Base-by-base conservation (phyloP, 23 tunicate genomes). In the Botrylloides violaceus region DNA sequence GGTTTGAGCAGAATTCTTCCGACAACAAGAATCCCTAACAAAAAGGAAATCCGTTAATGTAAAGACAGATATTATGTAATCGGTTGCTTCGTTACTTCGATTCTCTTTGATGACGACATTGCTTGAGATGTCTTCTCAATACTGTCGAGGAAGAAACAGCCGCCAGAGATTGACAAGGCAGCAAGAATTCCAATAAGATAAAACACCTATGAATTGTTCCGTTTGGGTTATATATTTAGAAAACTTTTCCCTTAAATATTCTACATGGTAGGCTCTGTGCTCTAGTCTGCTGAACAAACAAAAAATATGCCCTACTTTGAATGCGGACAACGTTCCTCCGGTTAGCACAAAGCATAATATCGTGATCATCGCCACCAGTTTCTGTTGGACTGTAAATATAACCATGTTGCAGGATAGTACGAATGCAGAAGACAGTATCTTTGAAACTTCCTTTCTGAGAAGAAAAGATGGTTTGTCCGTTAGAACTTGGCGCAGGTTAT, bases 321-420 rank as follows among this genome's bases (percentile, higher is more conserved):
- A 70, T 2, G 82, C 53, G 0, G 85, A 62, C 6, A 85, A 32
- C 7, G n/a, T 9, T 3, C 85, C 85, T 1, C 82, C 81, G 53
- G 79, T 34, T 6, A 38, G 32, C 3, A 80, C 71, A 35, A 31
- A 85, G 25, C 53, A 32, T 28, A 66, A 12, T 22, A 85, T 49
- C 1, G 81, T 70, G 2, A 47, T 59, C 36, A 79, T 39, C 3
- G 79, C 32, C 24, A 85, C 50, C 7, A 85, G 26, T 33, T 85
- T 60, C 6, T 50, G 5, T 2, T 61, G 32, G 24, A 49, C 23
- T 27, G 24, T 30, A 30, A 58, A 60, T 62, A 66, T 37, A 15
- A 76, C 20, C 30, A 75, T 24, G 71, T 79, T 85, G 81, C 36
- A 65, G 28, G 93, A 70, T 49, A 34, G 39, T 19, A 85, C 20